Conservation (phyloP, 2,888 invertebrate species). For the Lobophora halterata region DNA sequence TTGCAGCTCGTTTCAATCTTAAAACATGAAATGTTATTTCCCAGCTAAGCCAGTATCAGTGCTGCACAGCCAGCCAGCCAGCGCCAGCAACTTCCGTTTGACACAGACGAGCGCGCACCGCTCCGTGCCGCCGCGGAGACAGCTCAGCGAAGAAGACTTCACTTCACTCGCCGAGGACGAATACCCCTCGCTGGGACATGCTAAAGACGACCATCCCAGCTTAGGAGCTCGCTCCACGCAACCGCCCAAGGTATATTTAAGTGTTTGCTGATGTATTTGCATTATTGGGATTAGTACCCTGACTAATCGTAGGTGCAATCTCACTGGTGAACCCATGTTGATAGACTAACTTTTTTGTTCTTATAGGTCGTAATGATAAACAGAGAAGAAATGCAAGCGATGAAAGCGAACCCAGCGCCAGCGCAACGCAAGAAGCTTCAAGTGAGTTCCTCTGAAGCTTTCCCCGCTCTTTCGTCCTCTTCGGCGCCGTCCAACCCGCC, state of each 20-base stretch:
- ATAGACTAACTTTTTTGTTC: not conserved
- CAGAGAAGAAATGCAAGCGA: conserved; percentile 66
- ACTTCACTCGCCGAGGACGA: conserved; percentile 47
- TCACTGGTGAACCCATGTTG: not conserved
- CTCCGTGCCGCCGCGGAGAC: conserved; percentile 30
- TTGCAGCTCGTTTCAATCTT: too few relatives aligned
- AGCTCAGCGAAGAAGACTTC: conserved; percentile 46
- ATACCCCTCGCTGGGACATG: conserved; percentile 45
- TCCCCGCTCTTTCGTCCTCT: conserved; percentile 61
- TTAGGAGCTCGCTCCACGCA: conserved; percentile 61
- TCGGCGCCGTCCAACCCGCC: conserved; percentile 63
- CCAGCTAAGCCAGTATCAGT: conserved; percentile 75
- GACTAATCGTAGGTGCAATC: too few relatives aligned
- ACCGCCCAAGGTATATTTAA: conserved; percentile 60
- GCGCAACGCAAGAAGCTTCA: conserved; percentile 51
- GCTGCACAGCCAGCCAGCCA: conserved; percentile 69
- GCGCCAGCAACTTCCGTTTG: conserved; percentile 71
- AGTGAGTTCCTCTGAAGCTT: conserved; percentile 54
- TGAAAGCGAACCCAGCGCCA: conserved; percentile 49
- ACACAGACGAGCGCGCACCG: conserved; percentile 64
- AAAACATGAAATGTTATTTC: conserved; percentile 13
- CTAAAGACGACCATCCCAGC: conserved; percentile 67
- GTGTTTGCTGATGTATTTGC: too few relatives aligned
- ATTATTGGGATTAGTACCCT: too few relatives aligned
- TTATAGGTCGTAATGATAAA: conserved; percentile 63